Base-by-base conservation (phyloP, 2,113 vertebrate species). In the Strix uralensis region DNA sequence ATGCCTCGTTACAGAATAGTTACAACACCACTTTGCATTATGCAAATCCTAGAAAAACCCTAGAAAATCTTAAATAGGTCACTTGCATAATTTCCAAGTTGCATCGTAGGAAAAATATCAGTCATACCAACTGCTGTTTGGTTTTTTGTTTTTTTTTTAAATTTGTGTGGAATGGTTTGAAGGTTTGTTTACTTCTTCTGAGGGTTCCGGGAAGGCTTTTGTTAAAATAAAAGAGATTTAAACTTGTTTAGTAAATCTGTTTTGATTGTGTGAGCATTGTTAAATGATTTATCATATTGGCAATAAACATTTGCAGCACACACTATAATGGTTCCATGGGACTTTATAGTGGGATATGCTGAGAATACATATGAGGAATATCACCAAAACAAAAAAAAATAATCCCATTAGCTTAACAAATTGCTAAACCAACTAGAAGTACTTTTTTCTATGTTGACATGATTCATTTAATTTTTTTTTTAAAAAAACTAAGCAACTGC, bases 261-360 rank as follows among this genome's bases (percentile, higher is more conserved):
- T 96, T 92, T 92, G 71, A 96, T 88, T 90, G 61, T 75, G 73
- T 92, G 71, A 79, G 81, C 44, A 74, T 72, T 82, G 65, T 89
- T 91, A 94, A 97, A 96, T 94, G 63, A 96, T 95, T 93, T 96
- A 95, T 97, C 94, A 83, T 94, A 90, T 54, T 94, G 77, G 73
- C 85, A 94, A 95, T 95, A 96, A 97, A 94, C 65, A 91, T 88
- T 92, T 94, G 59, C 74, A 86, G 86, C 67, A 87, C 70, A 88
- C 32, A 63, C 40, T 85, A 32, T 40, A 95, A 90, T 47, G 70
- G 51, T 58, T 94, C 73, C 52, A 77, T 69, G 81, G 92, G 90
- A 95, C 11, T 74, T 88, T 13, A 74, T 47, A 81, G 73, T 71
- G 44, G n/a, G 49, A 77, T 92, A 72, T 42, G 70, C 82, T 87